phyloP scores from a whole-genome alignment of 2,113 vertebrate species.

The Mus musculus region DNA sequence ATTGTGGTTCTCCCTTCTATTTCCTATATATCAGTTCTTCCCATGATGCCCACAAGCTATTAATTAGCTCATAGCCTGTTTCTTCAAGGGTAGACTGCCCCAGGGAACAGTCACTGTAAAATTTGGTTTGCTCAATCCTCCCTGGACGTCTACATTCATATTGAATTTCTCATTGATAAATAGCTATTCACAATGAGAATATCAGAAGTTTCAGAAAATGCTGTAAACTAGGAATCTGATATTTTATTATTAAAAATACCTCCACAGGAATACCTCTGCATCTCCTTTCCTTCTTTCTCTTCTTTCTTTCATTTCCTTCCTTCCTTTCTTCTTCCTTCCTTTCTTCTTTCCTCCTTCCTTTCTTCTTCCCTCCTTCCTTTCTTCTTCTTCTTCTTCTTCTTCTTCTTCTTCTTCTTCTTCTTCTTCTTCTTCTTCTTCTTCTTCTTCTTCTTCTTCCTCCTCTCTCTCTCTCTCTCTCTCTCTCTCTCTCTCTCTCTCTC shows the following conservation, averaged over 20 bases:
- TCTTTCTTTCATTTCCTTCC: background rate
- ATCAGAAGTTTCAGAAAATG: slow-evolving; percentile 42
- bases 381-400: accelerated
- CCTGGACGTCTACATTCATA: background rate
- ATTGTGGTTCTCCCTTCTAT: background rate
- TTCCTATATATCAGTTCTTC: background rate
- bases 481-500: background rate
- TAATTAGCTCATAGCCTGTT: background rate
- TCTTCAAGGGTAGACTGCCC: background rate
- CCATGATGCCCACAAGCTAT: background rate
- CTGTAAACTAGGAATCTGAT: background rate
- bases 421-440: background rate
- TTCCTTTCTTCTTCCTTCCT: accelerated
- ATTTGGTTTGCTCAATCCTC: background rate
- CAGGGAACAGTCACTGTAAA: background rate
- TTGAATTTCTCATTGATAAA: slow-evolving; percentile 5
- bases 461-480: background rate
- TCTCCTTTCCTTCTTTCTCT: background rate
- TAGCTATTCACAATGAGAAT: slow-evolving; percentile 20
- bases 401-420: background rate
- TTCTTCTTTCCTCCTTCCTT: background rate
- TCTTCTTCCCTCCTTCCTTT: no score
- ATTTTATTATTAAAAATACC: background rate
- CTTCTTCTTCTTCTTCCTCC: accelerated
- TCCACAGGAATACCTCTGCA: background rate